A percentile compares a stretch with the other conserved stretches of the same genome.
These are phyloP conservation scores for Poecilia latipinna DNA, from an alignment of 2,113 vertebrate species.

Conservation along the genomic window DNA sequence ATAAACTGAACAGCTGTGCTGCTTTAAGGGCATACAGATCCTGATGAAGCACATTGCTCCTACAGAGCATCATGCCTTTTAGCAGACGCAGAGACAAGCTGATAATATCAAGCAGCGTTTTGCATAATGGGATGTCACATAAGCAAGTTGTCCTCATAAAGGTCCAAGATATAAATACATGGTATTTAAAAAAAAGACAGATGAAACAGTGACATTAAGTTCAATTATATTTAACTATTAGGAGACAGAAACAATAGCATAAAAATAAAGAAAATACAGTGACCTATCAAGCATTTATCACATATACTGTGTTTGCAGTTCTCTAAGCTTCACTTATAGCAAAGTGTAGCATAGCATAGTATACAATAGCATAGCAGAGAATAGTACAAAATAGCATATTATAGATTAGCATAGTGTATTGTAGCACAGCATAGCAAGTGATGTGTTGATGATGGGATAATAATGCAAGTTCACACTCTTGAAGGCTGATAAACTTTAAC, in stretches of 20 bases:
- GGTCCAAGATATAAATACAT: slow-evolving; percentile 32
- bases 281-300: neutral
- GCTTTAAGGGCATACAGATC: slow-evolving; percentile 16
- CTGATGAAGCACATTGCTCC: neutral
- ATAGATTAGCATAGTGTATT: no score
- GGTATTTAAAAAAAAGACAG: neutral
- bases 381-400: no score
- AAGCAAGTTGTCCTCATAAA: slow-evolving; percentile 13
- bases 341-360: neutral
- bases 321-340: neutral
- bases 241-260: no score
- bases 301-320: neutral
- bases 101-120: slow-evolving; percentile 37
- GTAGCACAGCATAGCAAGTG: no score
- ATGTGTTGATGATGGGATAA: no score
- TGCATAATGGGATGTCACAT: slow-evolving; percentile 30
- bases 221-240: neutral
- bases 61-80: slow-evolving; percentile 14
- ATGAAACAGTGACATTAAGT: neutral
- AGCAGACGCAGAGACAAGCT: slow-evolving; percentile 10
- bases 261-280: neutral
- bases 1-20: neutral
- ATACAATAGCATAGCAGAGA: neutral
- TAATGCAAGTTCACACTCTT: no score
- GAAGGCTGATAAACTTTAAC: no score